Evolutionary conservation across 2,113 vertebrate genomes (phyloP).

Genomic region (human (Homo sapiens)): GRCh38 chr3:84157001-84157500

Average conservation of each 20-base stretch:
- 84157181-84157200: neutral
- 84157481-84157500: neutral
- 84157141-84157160: neutral
- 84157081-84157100: neutral
- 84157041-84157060: neutral
- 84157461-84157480: neutral
- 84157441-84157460: neutral
- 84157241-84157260: neutral
- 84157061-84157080: neutral
- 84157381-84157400: neutral
- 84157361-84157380: neutral
- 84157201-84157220: neutral
- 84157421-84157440: neutral
- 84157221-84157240: neutral
- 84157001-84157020: neutral
- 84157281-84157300: neutral
- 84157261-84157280: neutral
- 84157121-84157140: neutral
- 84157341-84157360: neutral
- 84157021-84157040: neutral
- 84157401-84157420: neutral
- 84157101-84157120: neutral
- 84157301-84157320: neutral
- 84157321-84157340: neutral
- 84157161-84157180: neutral